Base-by-base conservation (phyloP, 2,113 vertebrate species). In the Myrmecobius fasciatus region DNA sequence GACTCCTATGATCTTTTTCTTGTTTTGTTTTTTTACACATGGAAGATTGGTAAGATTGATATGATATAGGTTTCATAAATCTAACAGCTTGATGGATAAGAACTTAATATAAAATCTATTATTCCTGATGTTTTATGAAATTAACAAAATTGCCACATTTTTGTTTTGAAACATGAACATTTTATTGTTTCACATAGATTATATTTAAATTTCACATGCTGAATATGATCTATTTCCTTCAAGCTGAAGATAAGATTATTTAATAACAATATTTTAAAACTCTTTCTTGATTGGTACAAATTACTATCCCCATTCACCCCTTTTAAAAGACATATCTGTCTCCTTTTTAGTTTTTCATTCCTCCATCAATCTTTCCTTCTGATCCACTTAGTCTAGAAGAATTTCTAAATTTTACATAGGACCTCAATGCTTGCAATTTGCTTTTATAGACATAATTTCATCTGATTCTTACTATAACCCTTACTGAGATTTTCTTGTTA, bases 31-130 rank as follows among this genome's bases (percentile, higher is more conserved):
- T 95, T 97, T 95, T 90, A 95, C 91, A 96, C 91, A 93, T 91
- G 95, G 75, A 96, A 95, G 97, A 98, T n/a, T n/a, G n/a, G n/a
- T n/a, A n/a, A n/a, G n/a, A n/a, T 96, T 96, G 96, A 97, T 92
- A 60, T 96, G 92, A 96, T 90, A 95, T 88, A 96, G 89, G 91
- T 51, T 98, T 53, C 93, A 93, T 93, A 56, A 96, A 31, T 96
- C 89, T 36, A 95, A 95, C 95, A 97, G 96, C 92, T 97, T 96
- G 89, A 53, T 43, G 92, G 89, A 48, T 94, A 67, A 95, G 52
- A 93, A 97, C 97, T 96, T 97, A 96, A 95, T 95, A 43, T 75
- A 92, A 92, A 91, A 92, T n/a, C 48, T 92, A 92, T 96, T 96
- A 95, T 52, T 96, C 96, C 92, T n/a, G 94, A 96, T 97, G 96